Conservation (phyloP, 2,888 invertebrate species). For the Xylocampa areola region DNA sequence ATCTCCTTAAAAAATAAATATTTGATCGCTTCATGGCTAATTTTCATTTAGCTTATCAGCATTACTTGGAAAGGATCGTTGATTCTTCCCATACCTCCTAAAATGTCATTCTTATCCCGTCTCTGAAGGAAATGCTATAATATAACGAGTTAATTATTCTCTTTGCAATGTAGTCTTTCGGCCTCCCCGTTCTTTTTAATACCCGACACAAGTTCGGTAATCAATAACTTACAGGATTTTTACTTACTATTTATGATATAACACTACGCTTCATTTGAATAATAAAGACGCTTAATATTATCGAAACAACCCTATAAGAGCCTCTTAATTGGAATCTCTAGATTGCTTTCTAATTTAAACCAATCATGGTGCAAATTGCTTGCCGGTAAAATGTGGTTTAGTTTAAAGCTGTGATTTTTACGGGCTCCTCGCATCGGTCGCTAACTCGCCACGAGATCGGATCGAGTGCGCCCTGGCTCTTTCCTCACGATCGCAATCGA, state of each 20-base stretch:
- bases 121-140: neutral
- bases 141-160: constrained; percentile 10
- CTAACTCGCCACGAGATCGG: constrained; percentile 73
- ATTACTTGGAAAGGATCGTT: no score
- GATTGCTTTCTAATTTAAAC: constrained; percentile 73
- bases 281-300: constrained; percentile 58
- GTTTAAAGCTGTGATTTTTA: constrained; percentile 80
- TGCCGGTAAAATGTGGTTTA: constrained; percentile 71
- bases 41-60: no score
- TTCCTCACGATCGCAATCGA: constrained; percentile 85
- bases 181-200: constrained; percentile 9
- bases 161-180: constrained; percentile 4
- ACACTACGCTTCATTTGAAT: constrained; percentile 41
- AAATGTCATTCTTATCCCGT: neutral
- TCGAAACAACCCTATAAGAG: constrained; percentile 60
- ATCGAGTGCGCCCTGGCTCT: constrained; percentile 76
- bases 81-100: no score
- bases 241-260: constrained; percentile 9
- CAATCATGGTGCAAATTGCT: constrained; percentile 74
- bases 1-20: no score
- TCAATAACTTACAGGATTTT: constrained; percentile 14
- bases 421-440: constrained; percentile 70
- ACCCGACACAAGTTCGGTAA: constrained; percentile 18
- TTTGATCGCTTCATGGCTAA: no score
- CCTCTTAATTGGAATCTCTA: constrained; percentile 67